Base-by-base conservation (phyloP, 2,888 invertebrate genomes). In the Eilema griseolum region DNA sequence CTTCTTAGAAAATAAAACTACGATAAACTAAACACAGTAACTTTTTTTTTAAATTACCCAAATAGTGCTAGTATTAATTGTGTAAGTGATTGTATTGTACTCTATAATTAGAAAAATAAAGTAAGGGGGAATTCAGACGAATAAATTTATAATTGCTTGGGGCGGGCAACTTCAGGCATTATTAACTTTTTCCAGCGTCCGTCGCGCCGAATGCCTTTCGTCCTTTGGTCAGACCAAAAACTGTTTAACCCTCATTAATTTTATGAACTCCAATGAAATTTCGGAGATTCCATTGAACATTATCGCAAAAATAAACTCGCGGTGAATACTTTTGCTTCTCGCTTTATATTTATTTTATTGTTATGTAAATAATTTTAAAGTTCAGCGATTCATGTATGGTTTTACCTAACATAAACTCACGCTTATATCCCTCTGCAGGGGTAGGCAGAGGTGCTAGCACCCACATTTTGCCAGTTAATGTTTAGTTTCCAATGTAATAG, bases 141-240 rank as follows among this genome's bases (percentile, higher is more conserved):
- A 83, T 84, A 85, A 88, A 84, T 85, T 86, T 82, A 79, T 86
- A 86, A 86, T 86, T 86, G 82, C 83, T 74, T 76, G 84, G 77
- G 82, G 79, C 71, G 70, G 63, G 64, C 67, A 82, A 82, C 86
- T 87, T 88, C 85, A 85, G 81, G 86, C 86, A 79, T 88, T 88
- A 88, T 88, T 87, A 88, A 86, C 82, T 88, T 88, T 86, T 86
- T 84, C 84, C 83, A 76, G 74, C 73, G 74, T 78, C 74, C 77
- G 73, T 75, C 75, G 74, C 71, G 71, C 62, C 73, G 76, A 77
- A 77, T 76, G 72, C 78, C 73, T 78, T 66, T 78, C 78, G 77
- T 75, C 79, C 79, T 80, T 77, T 81, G 86, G 86, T 85, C 86
- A 85, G 83, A 79, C 79, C 69, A 76, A 79, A 79, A 77, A 77